These are phyloP conservation scores for Hoplostethus mediterraneus DNA, from an alignment of 2,797 vertebrate genomes.

Conservation along the genomic window DNA sequence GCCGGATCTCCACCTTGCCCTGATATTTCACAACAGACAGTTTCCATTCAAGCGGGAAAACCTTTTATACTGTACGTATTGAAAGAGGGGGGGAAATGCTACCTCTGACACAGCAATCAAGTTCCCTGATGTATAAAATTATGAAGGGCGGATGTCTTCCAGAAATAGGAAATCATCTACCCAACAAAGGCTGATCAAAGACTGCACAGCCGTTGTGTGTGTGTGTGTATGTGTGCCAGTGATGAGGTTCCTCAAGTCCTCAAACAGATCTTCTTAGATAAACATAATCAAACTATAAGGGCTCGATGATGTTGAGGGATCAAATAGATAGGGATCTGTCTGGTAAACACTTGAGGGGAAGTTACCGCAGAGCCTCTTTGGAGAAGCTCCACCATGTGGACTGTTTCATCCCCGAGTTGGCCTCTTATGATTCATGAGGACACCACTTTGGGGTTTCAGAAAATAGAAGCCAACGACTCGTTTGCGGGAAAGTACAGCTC, in stretches of 20 bases:
- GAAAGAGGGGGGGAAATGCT: conserved; percentile 7
- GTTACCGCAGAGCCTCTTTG: conserved; percentile 24
- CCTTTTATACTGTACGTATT: background rate
- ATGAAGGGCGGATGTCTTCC: background rate
- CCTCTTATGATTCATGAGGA: conserved; percentile 44
- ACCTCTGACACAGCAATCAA: conserved; percentile 16
- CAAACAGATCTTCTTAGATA: conserved; percentile 22
- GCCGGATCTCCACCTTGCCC: background rate
- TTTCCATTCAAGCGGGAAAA: background rate
- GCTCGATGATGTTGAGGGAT: conserved; percentile 37
- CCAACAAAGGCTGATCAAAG: conserved; percentile 27
- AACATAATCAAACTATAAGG: conserved; percentile 41
- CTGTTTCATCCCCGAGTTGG: conserved; percentile 33
- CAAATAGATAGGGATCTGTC: conserved; percentile 35
- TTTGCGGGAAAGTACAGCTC: conserved; percentile 13
- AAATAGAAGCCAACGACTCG: conserved; percentile 35
- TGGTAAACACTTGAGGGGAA: conserved; percentile 46
- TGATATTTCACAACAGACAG: background rate
- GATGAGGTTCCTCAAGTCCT: conserved; percentile 20
- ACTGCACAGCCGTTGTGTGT: background rate
- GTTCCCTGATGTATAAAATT: conserved; percentile 1
- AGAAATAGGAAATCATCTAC: conserved; percentile 5
- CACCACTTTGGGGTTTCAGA: conserved; percentile 20
- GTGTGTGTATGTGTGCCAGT: conserved; percentile 4
- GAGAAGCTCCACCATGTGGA: conserved; percentile 10